These are phyloP conservation scores for Hapalemur alaotrensis DNA, from an alignment of 2,797 vertebrate genomes.

Conservation along the genomic window DNA sequence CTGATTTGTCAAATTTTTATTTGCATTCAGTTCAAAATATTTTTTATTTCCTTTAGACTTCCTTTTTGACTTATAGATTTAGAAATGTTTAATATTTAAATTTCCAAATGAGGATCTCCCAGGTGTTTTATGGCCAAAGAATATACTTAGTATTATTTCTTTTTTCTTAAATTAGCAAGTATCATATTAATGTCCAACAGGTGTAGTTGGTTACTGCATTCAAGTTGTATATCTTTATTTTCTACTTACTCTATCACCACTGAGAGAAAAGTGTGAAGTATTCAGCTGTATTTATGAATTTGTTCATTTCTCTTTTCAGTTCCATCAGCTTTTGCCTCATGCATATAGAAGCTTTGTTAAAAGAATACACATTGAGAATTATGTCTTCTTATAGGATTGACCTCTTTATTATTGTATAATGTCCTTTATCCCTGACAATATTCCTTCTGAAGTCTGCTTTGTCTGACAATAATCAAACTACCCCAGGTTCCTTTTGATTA, in stretches of 20 bases:
- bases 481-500: background rate
- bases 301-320: background rate
- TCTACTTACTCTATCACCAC: background rate
- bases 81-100: conserved; percentile 15
- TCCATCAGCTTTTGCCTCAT: background rate
- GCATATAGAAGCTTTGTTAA: background rate
- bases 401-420: background rate
- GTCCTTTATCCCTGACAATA: background rate
- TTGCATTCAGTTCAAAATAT: background rate
- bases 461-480: background rate
- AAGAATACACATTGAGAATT: background rate
- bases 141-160: background rate
- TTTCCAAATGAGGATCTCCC: background rate
- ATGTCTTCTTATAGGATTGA: background rate
- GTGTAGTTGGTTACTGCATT: background rate
- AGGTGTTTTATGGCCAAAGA: background rate
- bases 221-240: background rate
- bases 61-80: background rate
- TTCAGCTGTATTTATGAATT: background rate
- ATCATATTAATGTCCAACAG: background rate
- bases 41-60: background rate
- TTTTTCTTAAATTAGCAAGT: background rate
- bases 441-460: background rate
- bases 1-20: background rate
- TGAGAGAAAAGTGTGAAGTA: background rate